phyloP scores from a whole-genome alignment of 2,113 vertebrate species.

The Tauraco erythrolophus region DNA sequence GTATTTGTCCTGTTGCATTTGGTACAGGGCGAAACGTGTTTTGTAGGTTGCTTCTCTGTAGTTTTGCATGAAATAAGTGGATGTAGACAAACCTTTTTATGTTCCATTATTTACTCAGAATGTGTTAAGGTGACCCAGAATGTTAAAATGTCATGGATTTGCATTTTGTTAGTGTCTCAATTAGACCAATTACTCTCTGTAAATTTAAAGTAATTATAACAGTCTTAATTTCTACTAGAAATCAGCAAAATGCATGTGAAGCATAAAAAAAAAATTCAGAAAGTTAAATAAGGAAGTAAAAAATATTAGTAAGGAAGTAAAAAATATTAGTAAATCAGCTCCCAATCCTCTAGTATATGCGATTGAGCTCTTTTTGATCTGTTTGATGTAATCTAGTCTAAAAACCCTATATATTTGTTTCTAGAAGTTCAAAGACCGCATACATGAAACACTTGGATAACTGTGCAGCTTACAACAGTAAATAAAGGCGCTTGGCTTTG shows the following conservation, averaged over 20 bases:
- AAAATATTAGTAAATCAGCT: not conserved
- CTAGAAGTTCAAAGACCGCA: not conserved
- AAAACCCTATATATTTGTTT: not conserved
- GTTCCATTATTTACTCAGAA: not conserved
- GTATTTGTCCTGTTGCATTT: not conserved
- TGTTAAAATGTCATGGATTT: not conserved
- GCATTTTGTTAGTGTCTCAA: not conserved
- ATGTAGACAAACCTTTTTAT: not conserved
- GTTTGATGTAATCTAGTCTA: not conserved
- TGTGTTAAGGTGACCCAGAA: not conserved
- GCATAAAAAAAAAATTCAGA: not conserved
- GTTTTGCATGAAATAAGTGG: not conserved
- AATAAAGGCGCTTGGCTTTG: not conserved
- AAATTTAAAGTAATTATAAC: not conserved
- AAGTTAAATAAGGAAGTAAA: not conserved
- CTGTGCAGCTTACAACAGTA: not conserved
- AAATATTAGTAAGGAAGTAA: not conserved
- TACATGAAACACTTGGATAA: not conserved
- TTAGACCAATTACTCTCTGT: not conserved
- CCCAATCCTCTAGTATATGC: not conserved
- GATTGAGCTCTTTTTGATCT: not conserved
- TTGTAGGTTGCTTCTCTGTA: not conserved
- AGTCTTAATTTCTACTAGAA: not conserved
- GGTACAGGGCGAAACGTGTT: not conserved
- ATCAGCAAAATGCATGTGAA: not conserved